Evolutionary conservation across 2,113 vertebrate genomes (phyloP).

Genomic region (Chaenocephalus aceratus): DNA sequence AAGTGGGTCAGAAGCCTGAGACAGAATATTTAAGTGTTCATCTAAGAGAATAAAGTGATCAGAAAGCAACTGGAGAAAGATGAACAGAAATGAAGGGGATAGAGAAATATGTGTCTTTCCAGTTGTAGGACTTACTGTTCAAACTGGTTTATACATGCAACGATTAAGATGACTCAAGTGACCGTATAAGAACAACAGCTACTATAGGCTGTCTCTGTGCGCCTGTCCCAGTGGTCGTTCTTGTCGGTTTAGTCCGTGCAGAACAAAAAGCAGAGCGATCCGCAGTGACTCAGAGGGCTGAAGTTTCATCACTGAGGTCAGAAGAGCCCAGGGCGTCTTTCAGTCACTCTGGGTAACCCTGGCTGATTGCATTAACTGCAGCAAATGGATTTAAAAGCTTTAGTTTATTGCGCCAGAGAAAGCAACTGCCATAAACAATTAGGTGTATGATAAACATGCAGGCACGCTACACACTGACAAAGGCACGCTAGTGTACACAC

Average conservation of each 20-base stretch:
- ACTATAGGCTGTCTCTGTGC: not conserved
- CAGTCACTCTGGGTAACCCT: slow-evolving; percentile 42
- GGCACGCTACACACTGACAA: not conserved
- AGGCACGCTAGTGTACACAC: not conserved
- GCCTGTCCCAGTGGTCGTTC: slow-evolving; percentile 12
- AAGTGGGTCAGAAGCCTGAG: too few relatives aligned
- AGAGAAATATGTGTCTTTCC: too few relatives aligned
- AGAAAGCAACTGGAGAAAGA: too few relatives aligned
- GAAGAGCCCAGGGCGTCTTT: slow-evolving; percentile 39
- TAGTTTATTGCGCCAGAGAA: slow-evolving; percentile 69
- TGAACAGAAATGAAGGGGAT: too few relatives aligned
- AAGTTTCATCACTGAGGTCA: slow-evolving; percentile 63
- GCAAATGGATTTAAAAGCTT: slow-evolving; percentile 73
- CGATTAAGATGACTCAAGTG: not conserved
- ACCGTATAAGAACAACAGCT: not conserved
- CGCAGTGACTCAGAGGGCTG: slow-evolving; percentile 42
- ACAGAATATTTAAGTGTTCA: too few relatives aligned
- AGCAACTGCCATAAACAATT: slow-evolving; percentile 73
- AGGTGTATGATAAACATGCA: slow-evolving; percentile 60
- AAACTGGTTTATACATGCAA: too few relatives aligned
- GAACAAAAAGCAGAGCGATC: slow-evolving; percentile 46
- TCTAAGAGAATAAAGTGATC: too few relatives aligned
- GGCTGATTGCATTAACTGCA: slow-evolving; percentile 68
- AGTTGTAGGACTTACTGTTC: not conserved
- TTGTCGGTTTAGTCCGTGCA: slow-evolving; percentile 2